Evolutionary conservation across 2,888 invertebrate species (phyloP), one percentile per base, ranked within the genome.

Genomic region (Parnassius glacialis): DNA sequence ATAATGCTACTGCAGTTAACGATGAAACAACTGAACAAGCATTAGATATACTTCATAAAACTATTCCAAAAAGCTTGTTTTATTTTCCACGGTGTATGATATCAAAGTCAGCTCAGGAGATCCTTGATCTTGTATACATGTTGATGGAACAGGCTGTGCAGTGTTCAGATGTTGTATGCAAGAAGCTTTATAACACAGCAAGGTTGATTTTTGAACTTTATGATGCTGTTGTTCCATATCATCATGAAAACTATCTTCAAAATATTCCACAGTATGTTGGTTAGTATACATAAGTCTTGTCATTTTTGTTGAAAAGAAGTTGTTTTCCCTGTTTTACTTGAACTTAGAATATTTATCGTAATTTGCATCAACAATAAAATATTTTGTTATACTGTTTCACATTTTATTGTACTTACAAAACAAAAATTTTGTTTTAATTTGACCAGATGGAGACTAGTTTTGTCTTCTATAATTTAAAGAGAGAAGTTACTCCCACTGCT

Each of bases 211-310:
- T 97, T 70, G 95, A 95, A 74, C 87, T 95, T 71, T 98, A 97
- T 81, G 93, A 94, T 63, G 94, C 93, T 52, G 93, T 96, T 57
- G 95, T 97, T 34, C 96, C 96, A 1, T 94, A 94, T 68, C 93
- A 95, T 75, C 97, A 98, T 84, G 94, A 94, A 75, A 94, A 95
- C 73, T 93, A 95, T 70, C 90, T 98, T 62, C 94, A 95, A 75
- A 95, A 94, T 1, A 95, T 98, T 74, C 98, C 98, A 2, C 97
- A 98, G 75, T 96, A 97, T 87, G 94, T 96, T 70, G 95, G 95
- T 95, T 77, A 89, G 92, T 79, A 13, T 48, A 9, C n/a, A 48
- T 13, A 7, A 9, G 1, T 48, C 2, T 48, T 13, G 48, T n/a
- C 1, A n/a, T 11, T 45, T 45, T 1, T 45, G n/a, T 25, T 34